Evolutionary conservation across 2,888 invertebrate genomes (phyloP).

Genomic region (Stenurella melanura): DNA sequence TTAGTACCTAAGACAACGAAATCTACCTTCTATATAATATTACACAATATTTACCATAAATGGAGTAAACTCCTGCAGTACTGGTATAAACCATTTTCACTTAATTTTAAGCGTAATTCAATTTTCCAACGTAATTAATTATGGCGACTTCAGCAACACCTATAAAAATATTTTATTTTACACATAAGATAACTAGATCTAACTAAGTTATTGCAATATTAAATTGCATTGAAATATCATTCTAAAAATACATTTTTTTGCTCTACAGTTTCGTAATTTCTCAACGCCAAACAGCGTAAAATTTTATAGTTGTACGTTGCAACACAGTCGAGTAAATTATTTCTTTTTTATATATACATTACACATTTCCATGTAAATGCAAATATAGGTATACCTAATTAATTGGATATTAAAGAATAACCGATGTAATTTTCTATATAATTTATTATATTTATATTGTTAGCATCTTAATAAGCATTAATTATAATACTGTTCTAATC

Average conservation of each 20-base stretch:
- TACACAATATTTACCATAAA: not conserved
- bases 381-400: not conserved
- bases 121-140: not conserved
- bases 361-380: not conserved
- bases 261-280: not conserved
- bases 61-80: constrained; percentile 6
- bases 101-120: not conserved
- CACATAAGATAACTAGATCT: not conserved
- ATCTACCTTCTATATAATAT: not conserved
- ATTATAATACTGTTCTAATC: too few relatives aligned
- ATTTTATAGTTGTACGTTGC: not conserved
- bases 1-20: too few relatives aligned
- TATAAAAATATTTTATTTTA: not conserved
- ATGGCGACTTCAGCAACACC: constrained; percentile 1
- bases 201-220: not conserved
- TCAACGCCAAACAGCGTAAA: not conserved
- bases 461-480: too few relatives aligned
- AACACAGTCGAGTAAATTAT: not conserved
- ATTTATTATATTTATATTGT: too few relatives aligned
- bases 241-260: not conserved
- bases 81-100: not conserved
- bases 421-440: not conserved
- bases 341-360: not conserved
- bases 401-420: not conserved
- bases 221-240: not conserved